Evolutionary conservation across 2,888 invertebrate species (phyloP).

Genomic region (Phaedon cochleariae): DNA sequence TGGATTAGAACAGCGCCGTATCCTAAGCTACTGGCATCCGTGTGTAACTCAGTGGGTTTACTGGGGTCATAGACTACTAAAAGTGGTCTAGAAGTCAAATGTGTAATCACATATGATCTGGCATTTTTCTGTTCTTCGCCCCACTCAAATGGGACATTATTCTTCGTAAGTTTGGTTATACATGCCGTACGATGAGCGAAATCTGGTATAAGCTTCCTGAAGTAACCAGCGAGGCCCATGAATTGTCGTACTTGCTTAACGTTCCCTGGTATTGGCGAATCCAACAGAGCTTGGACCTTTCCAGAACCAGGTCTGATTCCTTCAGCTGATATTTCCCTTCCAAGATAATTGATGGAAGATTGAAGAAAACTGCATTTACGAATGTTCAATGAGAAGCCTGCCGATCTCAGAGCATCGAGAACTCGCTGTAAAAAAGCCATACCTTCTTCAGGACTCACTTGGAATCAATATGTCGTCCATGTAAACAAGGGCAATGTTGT

Average conservation of each 20-base stretch:
- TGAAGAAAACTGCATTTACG: neutral
- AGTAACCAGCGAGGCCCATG: constrained; percentile 27
- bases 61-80: constrained; percentile 36
- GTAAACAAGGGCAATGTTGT: constrained; percentile 21
- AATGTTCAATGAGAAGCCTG: neutral
- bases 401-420: constrained; percentile 5
- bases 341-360: constrained; percentile 3
- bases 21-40: constrained; percentile 41
- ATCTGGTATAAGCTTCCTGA: constrained; percentile 24
- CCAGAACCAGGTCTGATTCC: no score
- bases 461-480: constrained; percentile 29
- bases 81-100: constrained; percentile 37
- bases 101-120: constrained; percentile 12
- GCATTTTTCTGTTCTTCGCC: constrained; percentile 18
- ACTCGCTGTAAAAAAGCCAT: neutral
- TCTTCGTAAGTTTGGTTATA: constrained; percentile 8
- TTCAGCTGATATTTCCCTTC: no score
- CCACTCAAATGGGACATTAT: constrained; percentile 15
- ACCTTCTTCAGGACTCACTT: constrained; percentile 13
- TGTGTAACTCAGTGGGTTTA: constrained; percentile 39
- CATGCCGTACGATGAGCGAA: constrained; percentile 20
- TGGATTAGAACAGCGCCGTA: constrained; percentile 24
- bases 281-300: neutral
- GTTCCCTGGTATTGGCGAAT: neutral
- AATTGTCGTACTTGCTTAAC: constrained; percentile 24